These are phyloP conservation scores for Unio pictorum DNA, from an alignment of 2,888 invertebrate genomes.

Conservation along the genomic window DNA sequence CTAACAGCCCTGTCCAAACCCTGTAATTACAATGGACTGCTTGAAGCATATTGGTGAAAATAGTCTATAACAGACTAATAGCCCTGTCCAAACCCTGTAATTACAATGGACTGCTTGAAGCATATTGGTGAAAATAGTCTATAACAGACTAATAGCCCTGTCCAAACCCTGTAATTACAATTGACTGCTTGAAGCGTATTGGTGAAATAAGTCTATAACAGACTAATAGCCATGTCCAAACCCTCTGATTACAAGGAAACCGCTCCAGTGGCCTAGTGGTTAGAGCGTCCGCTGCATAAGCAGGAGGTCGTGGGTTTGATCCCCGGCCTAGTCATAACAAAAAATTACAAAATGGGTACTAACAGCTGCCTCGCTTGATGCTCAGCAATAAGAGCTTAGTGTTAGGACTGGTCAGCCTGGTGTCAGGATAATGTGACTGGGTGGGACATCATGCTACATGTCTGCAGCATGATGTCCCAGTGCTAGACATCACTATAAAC, in stretches of 20 bases:
- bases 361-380: too few species aligned
- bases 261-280: too few species aligned
- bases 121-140: not conserved
- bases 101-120: not conserved
- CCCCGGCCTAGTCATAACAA: too few species aligned
- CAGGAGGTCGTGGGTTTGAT: too few species aligned
- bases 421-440: too few species aligned
- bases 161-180: conserved; percentile 72
- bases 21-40: conserved; percentile 28
- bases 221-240: conserved; percentile 21
- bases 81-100: conserved; percentile 4
- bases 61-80: not conserved
- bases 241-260: conserved; percentile 48
- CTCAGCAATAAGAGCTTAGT: too few species aligned
- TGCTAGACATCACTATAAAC: too few species aligned
- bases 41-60: not conserved
- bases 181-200: not conserved
- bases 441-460: too few species aligned
- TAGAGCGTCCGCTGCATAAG: too few species aligned
- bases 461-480: too few species aligned
- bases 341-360: too few species aligned
- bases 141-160: not conserved
- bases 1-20: conserved; percentile 70
- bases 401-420: too few species aligned
- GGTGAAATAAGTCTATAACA: not conserved